Percentiles rank a stretch among this genome's conserved stretches.
Conservation (phyloP, 2,888 invertebrate genomes). For the Acanthosepion esculentum region DNA sequence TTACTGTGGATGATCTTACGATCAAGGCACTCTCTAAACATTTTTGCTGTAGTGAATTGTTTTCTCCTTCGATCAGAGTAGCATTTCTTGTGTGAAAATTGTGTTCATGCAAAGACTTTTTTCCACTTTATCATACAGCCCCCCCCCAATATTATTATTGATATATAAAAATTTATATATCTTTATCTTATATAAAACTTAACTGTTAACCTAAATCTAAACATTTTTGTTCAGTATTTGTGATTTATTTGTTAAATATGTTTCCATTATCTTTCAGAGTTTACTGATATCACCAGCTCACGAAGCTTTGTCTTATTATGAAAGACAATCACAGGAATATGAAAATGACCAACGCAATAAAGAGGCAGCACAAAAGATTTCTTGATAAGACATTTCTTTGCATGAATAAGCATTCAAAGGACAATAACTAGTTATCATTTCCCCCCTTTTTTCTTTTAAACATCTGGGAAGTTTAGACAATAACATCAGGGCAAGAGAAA, state of each 20-base stretch:
- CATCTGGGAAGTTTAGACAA: conserved; percentile 34
- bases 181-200: too few species aligned
- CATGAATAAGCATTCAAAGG: neutral
- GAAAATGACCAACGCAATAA: neutral
- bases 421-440: neutral
- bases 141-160: too few species aligned
- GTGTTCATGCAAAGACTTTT: too few species aligned
- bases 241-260: neutral
- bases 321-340: neutral
- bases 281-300: neutral
- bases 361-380: neutral
- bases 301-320: neutral
- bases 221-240: too few species aligned
- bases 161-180: too few species aligned
- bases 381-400: neutral
- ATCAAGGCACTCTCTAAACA: too few species aligned
- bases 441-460: neutral
- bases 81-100: too few species aligned
- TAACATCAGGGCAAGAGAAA: neutral
- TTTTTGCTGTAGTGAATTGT: too few species aligned
- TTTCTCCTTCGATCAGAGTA: too few species aligned
- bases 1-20: too few species aligned
- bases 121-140: too few species aligned
- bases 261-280: neutral
- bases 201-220: neutral